These are phyloP conservation scores for Drosophila murphyi DNA, from an alignment of 1,140 invertebrate genomes.

Conservation along the genomic window DNA sequence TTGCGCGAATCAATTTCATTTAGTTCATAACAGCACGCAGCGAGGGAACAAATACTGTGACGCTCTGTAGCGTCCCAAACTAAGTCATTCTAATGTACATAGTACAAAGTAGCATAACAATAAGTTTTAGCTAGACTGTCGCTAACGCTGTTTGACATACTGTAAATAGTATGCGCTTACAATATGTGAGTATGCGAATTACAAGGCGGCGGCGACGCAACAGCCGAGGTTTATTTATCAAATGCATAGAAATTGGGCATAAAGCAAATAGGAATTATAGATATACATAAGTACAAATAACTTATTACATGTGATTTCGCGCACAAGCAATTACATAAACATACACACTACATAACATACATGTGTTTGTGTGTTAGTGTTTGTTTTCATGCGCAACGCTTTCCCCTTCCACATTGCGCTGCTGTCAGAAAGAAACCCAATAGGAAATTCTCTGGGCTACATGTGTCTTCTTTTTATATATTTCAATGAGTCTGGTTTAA, in stretches of 20 bases:
- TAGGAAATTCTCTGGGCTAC: not conserved
- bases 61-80: not conserved
- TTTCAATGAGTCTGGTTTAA: too few species aligned
- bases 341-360: not conserved
- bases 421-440: not conserved
- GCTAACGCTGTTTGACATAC: constrained; percentile 1
- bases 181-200: constrained; percentile 38
- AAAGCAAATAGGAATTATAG: not conserved
- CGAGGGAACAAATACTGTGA: constrained; percentile 1
- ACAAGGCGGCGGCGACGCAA: constrained; percentile 7
- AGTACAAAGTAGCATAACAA: constrained; percentile 33
- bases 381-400: too few species aligned
- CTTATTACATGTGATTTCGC: not conserved
- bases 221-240: not conserved
- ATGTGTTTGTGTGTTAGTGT: not conserved
- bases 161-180: constrained; percentile 14
- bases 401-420: not conserved
- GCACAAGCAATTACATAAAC: constrained; percentile 32
- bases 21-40: constrained; percentile 32
- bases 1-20: constrained; percentile 24
- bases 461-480: not conserved
- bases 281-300: not conserved
- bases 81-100: constrained; percentile 24
- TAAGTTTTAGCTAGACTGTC: constrained; percentile 17
- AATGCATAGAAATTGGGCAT: not conserved